phyloP scores from a whole-genome alignment of 2,888 invertebrate species.

The Leucophora obtusa region DNA sequence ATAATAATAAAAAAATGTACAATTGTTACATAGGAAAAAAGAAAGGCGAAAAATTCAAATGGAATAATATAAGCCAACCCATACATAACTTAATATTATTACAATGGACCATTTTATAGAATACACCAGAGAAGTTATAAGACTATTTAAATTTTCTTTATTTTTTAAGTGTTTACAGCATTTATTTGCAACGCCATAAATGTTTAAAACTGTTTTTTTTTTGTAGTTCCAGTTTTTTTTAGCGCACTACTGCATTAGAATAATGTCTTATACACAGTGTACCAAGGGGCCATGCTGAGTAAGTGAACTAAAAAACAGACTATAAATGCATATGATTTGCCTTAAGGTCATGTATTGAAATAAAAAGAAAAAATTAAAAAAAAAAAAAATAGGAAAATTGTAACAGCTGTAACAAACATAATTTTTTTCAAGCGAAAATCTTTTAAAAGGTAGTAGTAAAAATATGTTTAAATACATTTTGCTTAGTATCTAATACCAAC shows the following conservation, averaged over 20 bases:
- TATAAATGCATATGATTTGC: constrained; percentile 48
- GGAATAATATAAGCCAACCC: constrained; percentile 45
- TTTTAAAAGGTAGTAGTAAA: neutral
- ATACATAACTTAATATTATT: constrained; percentile 34
- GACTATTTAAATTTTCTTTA: constrained; percentile 44
- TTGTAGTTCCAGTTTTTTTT: neutral
- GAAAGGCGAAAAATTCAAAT: constrained; percentile 17
- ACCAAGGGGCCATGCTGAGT: constrained; percentile 7
- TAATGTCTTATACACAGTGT: neutral
- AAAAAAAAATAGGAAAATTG: neutral
- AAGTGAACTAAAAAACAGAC: constrained; percentile 14
- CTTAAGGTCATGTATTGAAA: constrained; percentile 50
- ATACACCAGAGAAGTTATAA: constrained; percentile 52
- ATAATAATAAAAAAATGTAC: constrained; percentile 4
- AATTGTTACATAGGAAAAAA: neutral
- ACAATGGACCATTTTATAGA: constrained; percentile 48
- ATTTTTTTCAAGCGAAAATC: neutral
- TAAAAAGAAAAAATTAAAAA: constrained; percentile 17
- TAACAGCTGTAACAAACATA: constrained; percentile 13
- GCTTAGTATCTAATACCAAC: neutral
- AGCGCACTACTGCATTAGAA: neutral
- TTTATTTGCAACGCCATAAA: constrained; percentile 22
- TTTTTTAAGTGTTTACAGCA: constrained; percentile 14
- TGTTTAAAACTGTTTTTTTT: constrained; percentile 37
- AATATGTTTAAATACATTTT: neutral